Conservation (phyloP, 2,888 invertebrate species). For the Acrocyrtus sp. region DNA sequence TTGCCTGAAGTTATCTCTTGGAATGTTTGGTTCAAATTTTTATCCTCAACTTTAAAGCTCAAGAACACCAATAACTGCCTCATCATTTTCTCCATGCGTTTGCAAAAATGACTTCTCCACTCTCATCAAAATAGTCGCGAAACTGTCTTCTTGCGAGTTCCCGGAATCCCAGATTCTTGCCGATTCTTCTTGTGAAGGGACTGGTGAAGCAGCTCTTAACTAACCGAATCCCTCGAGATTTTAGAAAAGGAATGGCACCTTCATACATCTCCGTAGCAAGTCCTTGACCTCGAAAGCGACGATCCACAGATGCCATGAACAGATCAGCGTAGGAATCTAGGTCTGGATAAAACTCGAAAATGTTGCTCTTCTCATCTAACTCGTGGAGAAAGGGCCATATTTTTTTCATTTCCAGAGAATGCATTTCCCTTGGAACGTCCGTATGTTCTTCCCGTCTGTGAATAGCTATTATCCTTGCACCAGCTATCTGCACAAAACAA, state of each 20-base stretch:
- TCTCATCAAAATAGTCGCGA: constrained; percentile 53
- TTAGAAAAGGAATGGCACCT: constrained; percentile 49
- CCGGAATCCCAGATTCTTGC: constrained; percentile 56
- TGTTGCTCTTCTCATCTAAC: constrained; percentile 49
- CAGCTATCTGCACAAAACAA: constrained; percentile 43
- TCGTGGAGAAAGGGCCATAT: constrained; percentile 56
- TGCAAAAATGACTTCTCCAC: constrained; percentile 51
- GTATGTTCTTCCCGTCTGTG: constrained; percentile 33
- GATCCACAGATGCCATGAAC: constrained; percentile 59
- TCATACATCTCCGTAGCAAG: constrained; percentile 56
- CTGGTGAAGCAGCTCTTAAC: constrained; percentile 57
- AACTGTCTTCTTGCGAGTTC: constrained; percentile 51
- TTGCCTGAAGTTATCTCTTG: too few species aligned
- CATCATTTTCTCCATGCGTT: constrained; percentile 51
- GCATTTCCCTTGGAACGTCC: constrained; percentile 33
- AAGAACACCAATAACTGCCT: constrained; percentile 50
- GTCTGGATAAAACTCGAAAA: constrained; percentile 53
- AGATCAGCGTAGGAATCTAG: constrained; percentile 56
- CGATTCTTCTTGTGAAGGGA: constrained; percentile 57
- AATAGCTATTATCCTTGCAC: constrained; percentile 52
- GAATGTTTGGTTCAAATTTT: background rate
- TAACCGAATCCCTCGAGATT: constrained; percentile 51
- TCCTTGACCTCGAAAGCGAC: constrained; percentile 56
- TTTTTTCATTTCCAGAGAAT: constrained; percentile 55
- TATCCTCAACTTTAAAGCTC: constrained; percentile 29